Conservation (phyloP, 2,888 invertebrate genomes). For the Ditula angustiorana region DNA sequence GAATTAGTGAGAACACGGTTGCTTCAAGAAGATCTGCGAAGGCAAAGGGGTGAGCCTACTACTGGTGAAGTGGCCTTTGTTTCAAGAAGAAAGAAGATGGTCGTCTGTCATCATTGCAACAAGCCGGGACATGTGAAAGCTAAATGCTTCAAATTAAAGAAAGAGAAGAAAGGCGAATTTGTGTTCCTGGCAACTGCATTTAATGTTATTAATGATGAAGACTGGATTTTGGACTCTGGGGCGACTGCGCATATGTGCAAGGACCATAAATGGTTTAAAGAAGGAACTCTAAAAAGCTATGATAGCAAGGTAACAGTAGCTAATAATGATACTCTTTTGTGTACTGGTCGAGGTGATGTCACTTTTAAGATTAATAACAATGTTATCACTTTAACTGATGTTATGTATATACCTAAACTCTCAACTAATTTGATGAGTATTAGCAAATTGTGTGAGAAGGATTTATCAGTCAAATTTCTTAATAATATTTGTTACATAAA, state of each 20-base stretch:
- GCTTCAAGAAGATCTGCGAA: neutral
- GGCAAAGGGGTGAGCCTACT: neutral
- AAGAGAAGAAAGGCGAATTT: neutral
- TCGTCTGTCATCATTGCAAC: neutral
- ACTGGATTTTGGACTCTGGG: constrained; percentile 29
- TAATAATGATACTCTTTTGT: neutral
- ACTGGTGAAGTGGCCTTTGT: neutral
- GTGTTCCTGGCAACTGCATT: constrained; percentile 26
- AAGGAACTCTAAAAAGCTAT: constrained; percentile 10
- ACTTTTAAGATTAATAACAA: neutral
- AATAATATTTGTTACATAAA: neutral
- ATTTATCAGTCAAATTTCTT: neutral
- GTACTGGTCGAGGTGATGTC: neutral
- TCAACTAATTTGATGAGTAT: neutral
- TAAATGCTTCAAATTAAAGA: neutral
- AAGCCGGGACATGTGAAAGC: constrained; percentile 3
- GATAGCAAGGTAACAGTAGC: neutral
- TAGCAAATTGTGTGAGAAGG: neutral
- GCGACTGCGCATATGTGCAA: neutral
- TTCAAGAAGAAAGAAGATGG: neutral
- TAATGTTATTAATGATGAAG: neutral
- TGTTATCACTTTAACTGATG: neutral
- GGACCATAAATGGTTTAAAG: neutral
- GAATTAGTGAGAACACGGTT: neutral
- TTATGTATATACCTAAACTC: constrained; percentile 1